phyloP scores from a whole-genome alignment of 53 echinoderm and acorn worm species.

The Antedon mediterranea region DNA sequence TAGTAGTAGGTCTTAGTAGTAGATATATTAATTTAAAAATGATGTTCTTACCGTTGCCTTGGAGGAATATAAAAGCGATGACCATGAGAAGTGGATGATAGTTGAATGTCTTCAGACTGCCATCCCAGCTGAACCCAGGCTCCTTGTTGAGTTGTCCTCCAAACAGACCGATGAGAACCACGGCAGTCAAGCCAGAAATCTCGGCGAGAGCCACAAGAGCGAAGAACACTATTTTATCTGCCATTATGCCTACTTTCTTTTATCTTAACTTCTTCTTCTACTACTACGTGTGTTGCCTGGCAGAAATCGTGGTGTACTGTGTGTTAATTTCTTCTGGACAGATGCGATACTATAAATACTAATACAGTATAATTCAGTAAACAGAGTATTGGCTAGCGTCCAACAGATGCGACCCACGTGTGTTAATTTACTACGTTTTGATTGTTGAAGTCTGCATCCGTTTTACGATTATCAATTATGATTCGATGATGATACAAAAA shows the following conservation, averaged over 20 bases:
- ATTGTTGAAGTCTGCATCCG: background rate
- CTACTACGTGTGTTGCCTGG: too few relatives aligned
- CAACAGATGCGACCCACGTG: too few relatives aligned
- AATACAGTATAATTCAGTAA: too few relatives aligned
- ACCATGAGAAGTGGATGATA: background rate
- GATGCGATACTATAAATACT: too few relatives aligned
- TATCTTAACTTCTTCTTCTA: too few relatives aligned
- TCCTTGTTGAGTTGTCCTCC: background rate
- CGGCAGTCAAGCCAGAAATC: background rate
- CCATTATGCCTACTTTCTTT: background rate
- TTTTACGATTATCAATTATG: background rate
- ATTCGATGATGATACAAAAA: background rate
- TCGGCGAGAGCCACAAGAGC: background rate
- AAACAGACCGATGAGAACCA: background rate
- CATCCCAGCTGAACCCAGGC: background rate
- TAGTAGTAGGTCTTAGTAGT: too few relatives aligned
- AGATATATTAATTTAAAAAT: too few relatives aligned
- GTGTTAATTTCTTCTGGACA: too few relatives aligned
- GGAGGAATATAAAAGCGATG: background rate
- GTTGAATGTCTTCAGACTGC: background rate
- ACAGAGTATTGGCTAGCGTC: too few relatives aligned
- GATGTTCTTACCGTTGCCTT: background rate
- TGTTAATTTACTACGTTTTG: too few relatives aligned
- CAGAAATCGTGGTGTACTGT: too few relatives aligned
- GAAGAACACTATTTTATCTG: background rate